These are phyloP conservation scores for Tangara arthus DNA, from an alignment of 2,797 vertebrate genomes.

Conservation along the genomic window DNA sequence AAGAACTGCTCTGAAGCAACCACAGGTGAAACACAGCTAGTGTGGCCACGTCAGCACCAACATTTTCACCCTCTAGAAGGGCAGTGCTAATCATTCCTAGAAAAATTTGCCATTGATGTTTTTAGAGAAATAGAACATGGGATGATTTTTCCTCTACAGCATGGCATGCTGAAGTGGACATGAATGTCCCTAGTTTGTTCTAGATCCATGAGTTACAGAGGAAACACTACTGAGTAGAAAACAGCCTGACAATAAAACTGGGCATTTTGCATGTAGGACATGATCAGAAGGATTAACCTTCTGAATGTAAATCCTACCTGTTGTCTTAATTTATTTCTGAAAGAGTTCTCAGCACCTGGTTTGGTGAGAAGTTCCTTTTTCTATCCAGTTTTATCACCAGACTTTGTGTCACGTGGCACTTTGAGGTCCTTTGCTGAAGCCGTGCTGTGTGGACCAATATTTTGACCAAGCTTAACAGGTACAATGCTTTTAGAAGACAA, in stretches of 20 bases:
- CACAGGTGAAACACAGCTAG: not conserved
- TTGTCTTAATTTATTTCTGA: not conserved
- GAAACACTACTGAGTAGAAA: not conserved
- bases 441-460: not conserved
- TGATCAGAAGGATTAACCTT: not conserved
- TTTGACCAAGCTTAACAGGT: not conserved
- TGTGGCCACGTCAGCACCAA: not conserved
- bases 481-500: not conserved
- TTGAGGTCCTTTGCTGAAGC: not conserved
- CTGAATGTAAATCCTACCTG: not conserved
- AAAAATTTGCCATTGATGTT: not conserved
- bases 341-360: not conserved
- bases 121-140: not conserved
- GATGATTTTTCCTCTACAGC: not conserved
- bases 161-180: not conserved
- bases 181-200: not conserved
- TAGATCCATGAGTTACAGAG: not conserved
- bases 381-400: not conserved
- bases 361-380: not conserved
- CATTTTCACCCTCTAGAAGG: not conserved
- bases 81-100: not conserved
- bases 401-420: not conserved
- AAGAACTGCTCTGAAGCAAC: not conserved
- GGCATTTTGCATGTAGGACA: not conserved
- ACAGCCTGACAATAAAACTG: not conserved